A percentile compares a stretch with the other conserved stretches of the same genome.
phyloP scores from a whole-genome alignment of 2,888 invertebrate genomes.

The Octonoba sinensis region DNA sequence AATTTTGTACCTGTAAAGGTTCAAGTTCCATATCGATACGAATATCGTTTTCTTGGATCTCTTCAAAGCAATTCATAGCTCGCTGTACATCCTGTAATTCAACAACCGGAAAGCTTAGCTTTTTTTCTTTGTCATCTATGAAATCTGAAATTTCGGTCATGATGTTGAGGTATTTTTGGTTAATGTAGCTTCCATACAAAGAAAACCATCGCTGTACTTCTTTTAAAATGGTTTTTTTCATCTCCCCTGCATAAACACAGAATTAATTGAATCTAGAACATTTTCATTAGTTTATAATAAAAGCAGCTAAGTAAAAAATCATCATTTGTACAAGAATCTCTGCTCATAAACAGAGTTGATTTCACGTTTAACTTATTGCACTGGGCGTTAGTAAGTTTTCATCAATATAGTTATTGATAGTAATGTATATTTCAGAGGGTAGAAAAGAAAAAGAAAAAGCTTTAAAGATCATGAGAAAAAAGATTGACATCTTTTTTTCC shows the following conservation, averaged over 20 bases:
- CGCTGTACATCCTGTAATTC: slow-evolving; percentile 77
- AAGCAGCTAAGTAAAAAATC: too few relatives aligned
- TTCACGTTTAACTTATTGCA: too few relatives aligned
- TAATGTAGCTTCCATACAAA: slow-evolving; percentile 79
- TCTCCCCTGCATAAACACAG: slow-evolving; percentile 68
- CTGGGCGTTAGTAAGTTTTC: too few relatives aligned
- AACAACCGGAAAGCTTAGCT: slow-evolving; percentile 79
- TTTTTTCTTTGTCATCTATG: slow-evolving; percentile 81
- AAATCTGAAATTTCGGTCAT: slow-evolving; percentile 81
- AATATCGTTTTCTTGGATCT: slow-evolving; percentile 83
- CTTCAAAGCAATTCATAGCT: slow-evolving; percentile 83
- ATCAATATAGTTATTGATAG: too few relatives aligned
- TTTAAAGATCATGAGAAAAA: too few relatives aligned
- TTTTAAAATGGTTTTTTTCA: slow-evolving; percentile 75
- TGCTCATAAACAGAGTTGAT: too few relatives aligned
- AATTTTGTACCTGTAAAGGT: slow-evolving; percentile 76
- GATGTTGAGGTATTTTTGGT: slow-evolving; percentile 79
- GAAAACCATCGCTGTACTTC: slow-evolving; percentile 87
- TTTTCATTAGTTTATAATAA: too few relatives aligned
- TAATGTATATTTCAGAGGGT: too few relatives aligned
- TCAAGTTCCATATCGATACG: slow-evolving; percentile 83
- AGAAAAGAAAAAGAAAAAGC: too few relatives aligned
- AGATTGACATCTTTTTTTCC: too few relatives aligned
- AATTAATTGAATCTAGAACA: not conserved
- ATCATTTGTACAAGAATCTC: too few relatives aligned